Conservation (phyloP, 2,113 vertebrate species). For the Tapirus terrestris region DNA sequence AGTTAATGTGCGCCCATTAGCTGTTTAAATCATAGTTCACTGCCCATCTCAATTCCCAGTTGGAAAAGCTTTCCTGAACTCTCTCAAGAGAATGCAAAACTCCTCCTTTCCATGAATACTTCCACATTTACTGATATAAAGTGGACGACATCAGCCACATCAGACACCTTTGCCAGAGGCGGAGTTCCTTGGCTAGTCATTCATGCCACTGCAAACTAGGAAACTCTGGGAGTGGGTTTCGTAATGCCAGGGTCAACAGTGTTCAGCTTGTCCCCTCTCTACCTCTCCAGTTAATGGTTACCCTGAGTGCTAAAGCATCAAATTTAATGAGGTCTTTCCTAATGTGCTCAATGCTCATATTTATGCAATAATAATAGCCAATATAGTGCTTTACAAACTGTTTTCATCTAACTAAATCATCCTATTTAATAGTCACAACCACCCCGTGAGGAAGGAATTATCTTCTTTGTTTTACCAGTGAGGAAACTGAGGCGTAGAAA, state of each 20-base stretch:
- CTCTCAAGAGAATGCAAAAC: background rate
- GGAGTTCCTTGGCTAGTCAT: background rate
- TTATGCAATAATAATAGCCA: background rate
- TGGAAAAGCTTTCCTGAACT: slow-evolving; percentile 40
- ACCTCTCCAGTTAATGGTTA: background rate
- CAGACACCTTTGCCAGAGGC: background rate
- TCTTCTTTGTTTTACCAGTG: slow-evolving; percentile 19
- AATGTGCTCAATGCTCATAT: background rate
- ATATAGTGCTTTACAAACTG: background rate
- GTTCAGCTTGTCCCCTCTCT: background rate
- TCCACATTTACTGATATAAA: background rate
- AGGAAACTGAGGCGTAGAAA: background rate
- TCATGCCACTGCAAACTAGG: background rate
- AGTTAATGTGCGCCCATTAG: background rate
- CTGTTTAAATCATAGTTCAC: slow-evolving; percentile 38
- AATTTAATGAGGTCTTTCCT: background rate
- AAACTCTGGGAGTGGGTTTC: background rate
- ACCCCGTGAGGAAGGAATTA: background rate
- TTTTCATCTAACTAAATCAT: background rate
- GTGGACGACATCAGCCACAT: background rate
- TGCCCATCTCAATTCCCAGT: background rate
- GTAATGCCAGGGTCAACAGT: background rate
- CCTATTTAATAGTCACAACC: background rate
- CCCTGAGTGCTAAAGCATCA: background rate
- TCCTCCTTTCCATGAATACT: background rate